phyloP scores from a whole-genome alignment of 2,888 invertebrate genomes.

The Meandrusa payeni region DNA sequence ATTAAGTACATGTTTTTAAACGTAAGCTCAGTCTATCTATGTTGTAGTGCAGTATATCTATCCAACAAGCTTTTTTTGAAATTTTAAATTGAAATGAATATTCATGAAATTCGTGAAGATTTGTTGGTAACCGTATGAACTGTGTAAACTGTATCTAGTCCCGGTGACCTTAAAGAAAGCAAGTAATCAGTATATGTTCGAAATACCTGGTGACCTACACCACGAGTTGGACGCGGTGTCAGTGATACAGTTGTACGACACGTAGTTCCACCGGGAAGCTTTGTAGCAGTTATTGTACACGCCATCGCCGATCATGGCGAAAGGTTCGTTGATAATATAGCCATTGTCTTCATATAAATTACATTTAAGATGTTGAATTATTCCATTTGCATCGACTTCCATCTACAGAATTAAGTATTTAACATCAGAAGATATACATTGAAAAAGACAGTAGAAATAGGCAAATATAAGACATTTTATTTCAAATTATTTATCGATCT shows the following conservation, averaged over 20 bases:
- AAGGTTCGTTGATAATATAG: conserved; percentile 70
- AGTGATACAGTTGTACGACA: conserved; percentile 44
- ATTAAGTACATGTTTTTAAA: too few species aligned
- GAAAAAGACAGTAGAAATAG: not conserved
- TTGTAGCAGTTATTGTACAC: conserved; percentile 73
- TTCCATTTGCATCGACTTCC: conserved; percentile 79
- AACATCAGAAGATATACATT: too few species aligned
- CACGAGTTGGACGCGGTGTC: conserved; percentile 40
- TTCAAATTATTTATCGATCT: too few species aligned
- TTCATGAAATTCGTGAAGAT: not conserved
- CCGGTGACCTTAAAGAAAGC: too few species aligned
- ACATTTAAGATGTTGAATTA: conserved; percentile 80
- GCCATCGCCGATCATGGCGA: conserved; percentile 27
- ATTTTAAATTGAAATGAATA: not conserved
- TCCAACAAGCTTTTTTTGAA: too few species aligned
- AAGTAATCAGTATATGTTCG: too few species aligned
- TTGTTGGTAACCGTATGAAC: not conserved
- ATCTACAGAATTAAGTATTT: too few species aligned
- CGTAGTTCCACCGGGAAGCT: conserved; percentile 41
- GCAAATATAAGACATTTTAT: too few species aligned
- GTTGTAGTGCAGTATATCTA: too few species aligned
- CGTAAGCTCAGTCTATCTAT: too few species aligned
- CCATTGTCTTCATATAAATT: conserved; percentile 73
- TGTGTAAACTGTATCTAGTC: not conserved
- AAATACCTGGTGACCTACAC: conserved; percentile 41